phyloP scores from a whole-genome alignment of 2,797 vertebrate species.

The Tolypeutes matacus region DNA sequence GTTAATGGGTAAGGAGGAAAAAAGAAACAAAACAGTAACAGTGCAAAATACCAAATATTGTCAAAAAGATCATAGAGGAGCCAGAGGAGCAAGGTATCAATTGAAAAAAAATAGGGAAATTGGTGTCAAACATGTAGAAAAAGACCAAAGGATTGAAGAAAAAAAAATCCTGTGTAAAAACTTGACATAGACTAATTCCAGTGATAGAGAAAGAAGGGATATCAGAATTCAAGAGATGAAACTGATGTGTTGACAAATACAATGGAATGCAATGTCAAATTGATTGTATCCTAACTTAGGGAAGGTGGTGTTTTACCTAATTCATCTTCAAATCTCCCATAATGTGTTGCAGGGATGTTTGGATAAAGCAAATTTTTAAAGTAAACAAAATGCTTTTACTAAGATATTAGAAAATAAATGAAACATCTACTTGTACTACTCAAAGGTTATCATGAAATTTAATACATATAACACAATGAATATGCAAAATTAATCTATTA shows the following conservation, averaged over 20 bases:
- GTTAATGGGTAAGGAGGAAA: not conserved
- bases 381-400: not conserved
- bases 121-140: not conserved
- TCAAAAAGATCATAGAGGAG: not conserved
- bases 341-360: not conserved
- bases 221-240: not conserved
- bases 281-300: not conserved
- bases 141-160: not conserved
- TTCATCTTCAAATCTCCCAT: not conserved
- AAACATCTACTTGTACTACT: not conserved
- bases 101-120: not conserved
- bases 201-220: not conserved
- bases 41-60: not conserved
- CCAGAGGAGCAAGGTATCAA: not conserved
- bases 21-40: not conserved
- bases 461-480: not conserved
- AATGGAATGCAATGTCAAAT: not conserved
- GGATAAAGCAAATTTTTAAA: not conserved
- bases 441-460: not conserved
- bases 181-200: not conserved
- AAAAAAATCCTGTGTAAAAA: not conserved
- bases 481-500: not conserved
- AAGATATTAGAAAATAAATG: constrained; percentile 14
- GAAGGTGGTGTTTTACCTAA: not conserved
- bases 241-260: not conserved